phyloP scores from a whole-genome alignment of 2,888 invertebrate species.

The Athalia circularis region DNA sequence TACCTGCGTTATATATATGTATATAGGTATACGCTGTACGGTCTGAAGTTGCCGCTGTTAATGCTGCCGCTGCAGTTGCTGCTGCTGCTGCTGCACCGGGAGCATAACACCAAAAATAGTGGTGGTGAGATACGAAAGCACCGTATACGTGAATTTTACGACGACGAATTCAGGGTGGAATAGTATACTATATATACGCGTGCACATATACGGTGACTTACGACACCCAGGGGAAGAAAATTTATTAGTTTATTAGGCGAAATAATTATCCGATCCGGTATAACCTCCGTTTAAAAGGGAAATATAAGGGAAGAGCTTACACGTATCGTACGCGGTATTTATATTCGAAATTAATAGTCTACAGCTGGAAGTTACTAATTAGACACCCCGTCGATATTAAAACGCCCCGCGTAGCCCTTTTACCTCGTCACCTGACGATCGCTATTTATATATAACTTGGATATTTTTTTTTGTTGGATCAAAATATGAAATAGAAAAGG shows the following conservation, averaged over 20 bases:
- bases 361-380: conserved; percentile 49
- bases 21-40: too few relatives aligned
- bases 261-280: conserved; percentile 54
- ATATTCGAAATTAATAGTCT: conserved; percentile 50
- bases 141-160: conserved; percentile 18
- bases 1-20: not conserved
- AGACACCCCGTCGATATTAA: conserved; percentile 42
- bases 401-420: not conserved
- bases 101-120: not conserved
- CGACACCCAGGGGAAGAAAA: conserved; percentile 48
- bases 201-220: conserved; percentile 12
- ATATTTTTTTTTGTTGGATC: too few relatives aligned
- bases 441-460: not conserved
- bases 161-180: conserved; percentile 6
- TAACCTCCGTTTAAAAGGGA: conserved; percentile 12
- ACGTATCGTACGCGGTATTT: conserved; percentile 13
- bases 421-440: not conserved
- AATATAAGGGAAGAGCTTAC: not conserved
- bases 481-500: too few relatives aligned
- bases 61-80: not conserved
- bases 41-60: too few relatives aligned
- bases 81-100: not conserved
- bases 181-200: not conserved
- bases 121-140: too few relatives aligned
- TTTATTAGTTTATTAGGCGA: conserved; percentile 62